Conservation (phyloP, 1,140 invertebrate species). For the Stenopsyche tienmushanensis region DNA sequence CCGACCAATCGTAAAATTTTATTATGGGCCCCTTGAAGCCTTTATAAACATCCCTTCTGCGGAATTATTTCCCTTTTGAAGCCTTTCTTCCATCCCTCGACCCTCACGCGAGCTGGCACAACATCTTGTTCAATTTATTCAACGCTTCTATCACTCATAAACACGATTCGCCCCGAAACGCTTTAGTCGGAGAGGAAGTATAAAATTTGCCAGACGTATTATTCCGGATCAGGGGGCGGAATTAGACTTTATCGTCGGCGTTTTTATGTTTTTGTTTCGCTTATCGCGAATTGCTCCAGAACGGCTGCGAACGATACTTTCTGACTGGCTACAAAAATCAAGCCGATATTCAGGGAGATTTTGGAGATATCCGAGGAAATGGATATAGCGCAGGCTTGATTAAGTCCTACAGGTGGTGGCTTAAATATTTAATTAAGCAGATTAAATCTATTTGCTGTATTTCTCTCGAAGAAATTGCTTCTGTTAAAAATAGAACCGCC, state of each 20-base stretch:
- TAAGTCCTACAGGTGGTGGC: no score
- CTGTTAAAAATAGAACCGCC: no score
- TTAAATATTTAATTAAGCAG: no score
- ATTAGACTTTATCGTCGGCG: no score
- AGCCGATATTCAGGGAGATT: no score
- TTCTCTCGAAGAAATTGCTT: no score
- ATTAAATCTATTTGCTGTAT: no score
- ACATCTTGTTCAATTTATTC: conserved; percentile 8
- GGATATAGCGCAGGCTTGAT: background rate
- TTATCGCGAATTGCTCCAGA: background rate
- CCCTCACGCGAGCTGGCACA: conserved; percentile 11
- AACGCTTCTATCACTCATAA: background rate
- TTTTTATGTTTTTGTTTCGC: background rate
- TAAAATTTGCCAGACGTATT: background rate
- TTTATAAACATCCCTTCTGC: background rate
- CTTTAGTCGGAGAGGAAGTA: background rate
- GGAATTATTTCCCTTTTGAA: background rate
- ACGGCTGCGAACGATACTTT: no score
- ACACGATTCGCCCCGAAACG: background rate
- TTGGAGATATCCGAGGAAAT: background rate
- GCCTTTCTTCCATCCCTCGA: background rate
- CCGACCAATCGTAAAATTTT: conserved; percentile 14
- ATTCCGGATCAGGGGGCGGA: background rate
- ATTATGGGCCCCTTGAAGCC: conserved; percentile 1
- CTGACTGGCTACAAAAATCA: no score